Conservation (phyloP, 2,113 vertebrate species). For the Strix aluco region DNA sequence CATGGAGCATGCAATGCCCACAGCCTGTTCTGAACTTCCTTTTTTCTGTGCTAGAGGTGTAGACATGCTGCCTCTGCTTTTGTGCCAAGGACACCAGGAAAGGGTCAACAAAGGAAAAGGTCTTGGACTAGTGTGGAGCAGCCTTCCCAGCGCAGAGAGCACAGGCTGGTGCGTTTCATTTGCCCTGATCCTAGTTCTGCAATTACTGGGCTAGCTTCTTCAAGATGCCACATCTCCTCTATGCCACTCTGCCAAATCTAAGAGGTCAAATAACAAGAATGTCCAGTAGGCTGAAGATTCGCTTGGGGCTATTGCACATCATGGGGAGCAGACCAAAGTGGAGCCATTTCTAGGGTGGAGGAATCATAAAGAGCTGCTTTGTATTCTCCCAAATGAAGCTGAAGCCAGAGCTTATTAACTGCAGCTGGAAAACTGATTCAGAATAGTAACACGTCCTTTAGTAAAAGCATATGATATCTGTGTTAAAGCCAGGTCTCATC, state of each 20-base stretch:
- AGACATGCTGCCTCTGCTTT: not conserved
- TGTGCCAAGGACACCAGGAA: not conserved
- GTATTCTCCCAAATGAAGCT: not conserved
- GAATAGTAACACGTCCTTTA: not conserved
- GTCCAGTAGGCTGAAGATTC: not conserved
- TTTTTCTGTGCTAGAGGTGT: not conserved
- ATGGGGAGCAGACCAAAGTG: not conserved
- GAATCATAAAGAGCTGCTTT: not conserved
- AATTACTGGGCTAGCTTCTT: not conserved
- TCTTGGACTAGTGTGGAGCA: not conserved
- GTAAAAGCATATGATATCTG: not conserved
- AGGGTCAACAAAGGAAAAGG: not conserved
- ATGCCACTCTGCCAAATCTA: not conserved
- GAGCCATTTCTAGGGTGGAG: not conserved
- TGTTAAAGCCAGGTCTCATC: not conserved
- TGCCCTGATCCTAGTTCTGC: not conserved
- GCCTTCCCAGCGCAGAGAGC: not conserved
- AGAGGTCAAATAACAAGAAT: not conserved
- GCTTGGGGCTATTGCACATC: not conserved
- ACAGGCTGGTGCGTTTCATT: not conserved
- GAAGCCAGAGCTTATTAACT: slow-evolving; percentile 1
- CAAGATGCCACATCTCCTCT: not conserved
- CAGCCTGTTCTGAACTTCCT: not conserved
- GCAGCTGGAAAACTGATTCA: slow-evolving; percentile 3
- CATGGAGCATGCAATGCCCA: not conserved